Base-by-base conservation (phyloP, 2,113 vertebrate species). In the Pterophyllum scalare region DNA sequence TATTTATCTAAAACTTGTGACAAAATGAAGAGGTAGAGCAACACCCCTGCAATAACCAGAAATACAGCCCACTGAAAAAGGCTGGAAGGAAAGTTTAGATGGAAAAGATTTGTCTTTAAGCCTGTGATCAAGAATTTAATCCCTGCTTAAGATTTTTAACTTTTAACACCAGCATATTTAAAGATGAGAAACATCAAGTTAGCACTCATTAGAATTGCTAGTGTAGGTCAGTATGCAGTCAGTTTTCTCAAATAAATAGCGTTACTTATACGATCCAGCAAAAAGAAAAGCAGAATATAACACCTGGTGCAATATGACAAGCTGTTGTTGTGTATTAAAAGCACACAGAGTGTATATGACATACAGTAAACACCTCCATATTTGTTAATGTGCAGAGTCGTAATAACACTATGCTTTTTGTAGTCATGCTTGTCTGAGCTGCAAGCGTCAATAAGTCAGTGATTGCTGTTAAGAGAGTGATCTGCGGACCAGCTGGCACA, bases 391-490 rank as follows among this genome's bases (percentile, higher is more conserved):
- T 85, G 59, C 54, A 56, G 40, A 26, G 14, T 22, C 60, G 24
- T 78, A 74, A 77, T 67, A 17, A 72, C 14, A 49, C 75, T 49
- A 38, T 58, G 72, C 87, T 84, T 79, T 90, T 89, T 62, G 75
- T 67, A n/a, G 82, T 10, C 15, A 49, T 79, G 75, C 67, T 83
- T 74, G 77, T 67, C 79, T 81, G 77, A 74, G 82, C 85, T 85
- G 33, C 46, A 52, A 57, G 77, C 80, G 1, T 92, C 90, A 90
- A 93, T 92, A 86, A 93, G 82, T 57, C 75, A 59, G 84, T 87
- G 87, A 93, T 91, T 91, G 84, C 88, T 87, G 85, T 72, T 80
- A 83, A 84, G 77, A 87, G 83, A 84, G 85, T 82, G 86, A 91
- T 92, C 83, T 87, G 80, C 78, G 40, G 79, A 90, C 58, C 89